Percentiles rank a stretch among this genome's conserved stretches.
phyloP scores from a whole-genome alignment of 1,140 invertebrate genomes.

The Brachionus koreanus region DNA sequence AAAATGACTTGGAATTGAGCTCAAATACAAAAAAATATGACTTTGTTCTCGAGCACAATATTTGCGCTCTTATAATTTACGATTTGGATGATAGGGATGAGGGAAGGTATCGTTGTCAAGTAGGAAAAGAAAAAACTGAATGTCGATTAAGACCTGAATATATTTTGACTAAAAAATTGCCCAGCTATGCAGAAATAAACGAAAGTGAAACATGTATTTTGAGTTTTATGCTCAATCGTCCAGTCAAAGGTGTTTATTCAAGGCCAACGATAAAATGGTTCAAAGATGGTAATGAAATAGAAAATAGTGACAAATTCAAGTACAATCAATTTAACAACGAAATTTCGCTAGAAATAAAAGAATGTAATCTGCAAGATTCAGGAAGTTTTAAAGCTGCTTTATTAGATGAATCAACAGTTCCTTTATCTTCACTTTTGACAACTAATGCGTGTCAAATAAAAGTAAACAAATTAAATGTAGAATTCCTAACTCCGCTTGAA shows the following conservation, averaged over 20 bases:
- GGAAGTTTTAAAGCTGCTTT: constrained; percentile 4
- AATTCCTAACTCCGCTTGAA: constrained; percentile 39
- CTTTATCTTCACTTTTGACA: neutral
- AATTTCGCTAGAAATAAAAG: neutral
- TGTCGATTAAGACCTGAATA: constrained; percentile 22
- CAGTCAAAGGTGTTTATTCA: neutral
- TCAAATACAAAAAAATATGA: constrained; percentile 33
- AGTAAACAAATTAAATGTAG: constrained; percentile 1
- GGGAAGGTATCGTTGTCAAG: neutral
- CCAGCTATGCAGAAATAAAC: neutral
- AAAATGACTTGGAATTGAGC: neutral
- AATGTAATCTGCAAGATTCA: neutral
- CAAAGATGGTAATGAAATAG: neutral
- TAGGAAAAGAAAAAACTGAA: neutral
- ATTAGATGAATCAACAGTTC: neutral
- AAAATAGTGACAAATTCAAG: neutral
- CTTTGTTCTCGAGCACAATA: constrained; percentile 24
- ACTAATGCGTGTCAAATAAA: constrained; percentile 16
- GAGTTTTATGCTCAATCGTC: neutral
- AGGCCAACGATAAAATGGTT: constrained; percentile 22
- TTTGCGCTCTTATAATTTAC: constrained; percentile 39
- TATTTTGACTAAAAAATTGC: neutral
- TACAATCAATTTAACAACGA: neutral
- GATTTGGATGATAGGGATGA: constrained; percentile 32
- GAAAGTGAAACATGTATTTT: constrained; percentile 6